These are phyloP conservation scores for Cavia aperea DNA, from an alignment of 2,113 vertebrate genomes.

Conservation along the genomic window DNA sequence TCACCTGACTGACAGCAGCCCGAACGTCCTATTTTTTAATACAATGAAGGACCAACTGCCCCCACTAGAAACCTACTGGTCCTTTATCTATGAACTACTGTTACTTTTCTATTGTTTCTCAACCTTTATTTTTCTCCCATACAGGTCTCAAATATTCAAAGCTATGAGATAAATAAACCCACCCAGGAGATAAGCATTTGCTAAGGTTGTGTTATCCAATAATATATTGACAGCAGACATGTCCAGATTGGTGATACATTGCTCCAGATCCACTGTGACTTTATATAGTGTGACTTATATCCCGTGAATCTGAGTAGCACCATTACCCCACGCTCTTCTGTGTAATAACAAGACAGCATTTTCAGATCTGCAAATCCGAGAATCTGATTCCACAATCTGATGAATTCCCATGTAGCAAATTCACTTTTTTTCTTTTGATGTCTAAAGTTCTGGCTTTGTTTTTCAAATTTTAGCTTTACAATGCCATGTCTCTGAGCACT, in stretches of 20 bases:
- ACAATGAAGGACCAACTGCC: neutral
- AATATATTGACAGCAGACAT: neutral
- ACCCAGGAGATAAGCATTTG: neutral
- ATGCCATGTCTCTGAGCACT: neutral
- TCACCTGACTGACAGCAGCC: neutral
- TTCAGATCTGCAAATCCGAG: neutral
- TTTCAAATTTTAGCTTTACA: conserved; percentile 37
- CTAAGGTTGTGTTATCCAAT: neutral
- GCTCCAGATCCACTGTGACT: neutral
- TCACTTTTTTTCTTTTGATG: neutral
- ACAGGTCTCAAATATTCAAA: neutral
- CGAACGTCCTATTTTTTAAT: neutral
- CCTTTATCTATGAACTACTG: neutral
- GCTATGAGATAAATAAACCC: neutral
- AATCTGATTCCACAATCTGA: neutral
- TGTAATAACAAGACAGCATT: neutral
- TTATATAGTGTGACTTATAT: neutral
- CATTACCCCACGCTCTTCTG: neutral
- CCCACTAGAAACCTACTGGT: neutral
- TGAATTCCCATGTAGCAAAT: neutral
- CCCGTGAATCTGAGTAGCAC: neutral
- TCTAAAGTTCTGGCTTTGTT: conserved; percentile 25
- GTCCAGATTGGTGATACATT: neutral
- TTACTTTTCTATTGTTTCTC: neutral
- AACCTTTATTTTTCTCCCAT: neutral